Percentiles rank a stretch among this genome's conserved stretches.
Conservation (phyloP, 2,113 vertebrate species). For the Pionites leucogaster region DNA sequence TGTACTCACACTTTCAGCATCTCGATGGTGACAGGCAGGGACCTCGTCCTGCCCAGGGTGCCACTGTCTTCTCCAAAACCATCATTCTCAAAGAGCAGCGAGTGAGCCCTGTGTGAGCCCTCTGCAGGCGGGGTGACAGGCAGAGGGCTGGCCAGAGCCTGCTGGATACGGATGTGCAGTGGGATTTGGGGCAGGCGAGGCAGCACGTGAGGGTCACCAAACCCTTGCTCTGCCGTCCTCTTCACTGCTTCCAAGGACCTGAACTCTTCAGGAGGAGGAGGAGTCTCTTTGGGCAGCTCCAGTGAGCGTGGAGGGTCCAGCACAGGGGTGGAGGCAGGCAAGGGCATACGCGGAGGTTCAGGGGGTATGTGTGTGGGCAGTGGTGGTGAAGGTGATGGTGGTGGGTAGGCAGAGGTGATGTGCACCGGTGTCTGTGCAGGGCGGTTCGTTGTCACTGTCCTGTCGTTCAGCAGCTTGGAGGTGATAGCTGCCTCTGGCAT, state of each 20-base stretch:
- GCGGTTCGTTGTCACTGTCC: conserved; percentile 14
- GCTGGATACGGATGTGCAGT: conserved; percentile 94
- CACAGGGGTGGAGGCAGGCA: conserved; percentile 24
- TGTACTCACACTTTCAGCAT: conserved; percentile 93
- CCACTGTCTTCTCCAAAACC: conserved; percentile 79
- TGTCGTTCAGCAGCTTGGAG: conserved; percentile 60
- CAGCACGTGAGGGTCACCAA: conserved; percentile 74
- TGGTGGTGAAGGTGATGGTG: conserved; percentile 38
- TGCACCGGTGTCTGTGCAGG: not conserved
- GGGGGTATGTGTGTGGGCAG: conserved; percentile 74
- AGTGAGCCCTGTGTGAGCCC: conserved; percentile 88
- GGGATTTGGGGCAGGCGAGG: conserved; percentile 83
- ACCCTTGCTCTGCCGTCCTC: conserved; percentile 63
- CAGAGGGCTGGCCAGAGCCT: conserved; percentile 90
- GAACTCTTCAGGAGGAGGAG: conserved; percentile 47
- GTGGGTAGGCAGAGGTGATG: not conserved
- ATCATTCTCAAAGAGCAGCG: conserved; percentile 88
- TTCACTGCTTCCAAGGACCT: conserved; percentile 13
- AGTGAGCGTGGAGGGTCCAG: not conserved
- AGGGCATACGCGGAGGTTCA: conserved; percentile 56
- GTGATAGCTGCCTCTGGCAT: conserved; percentile 49
- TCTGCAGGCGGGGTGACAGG: conserved; percentile 83
- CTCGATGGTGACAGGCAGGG: conserved; percentile 94
- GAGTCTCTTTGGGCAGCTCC: conserved; percentile 47
- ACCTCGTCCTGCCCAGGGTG: conserved; percentile 77